Percentiles rank a stretch among this genome's conserved stretches.
These are phyloP conservation scores for Hyaena hyaena DNA, from an alignment of 2,113 vertebrate species.

Conservation along the genomic window DNA sequence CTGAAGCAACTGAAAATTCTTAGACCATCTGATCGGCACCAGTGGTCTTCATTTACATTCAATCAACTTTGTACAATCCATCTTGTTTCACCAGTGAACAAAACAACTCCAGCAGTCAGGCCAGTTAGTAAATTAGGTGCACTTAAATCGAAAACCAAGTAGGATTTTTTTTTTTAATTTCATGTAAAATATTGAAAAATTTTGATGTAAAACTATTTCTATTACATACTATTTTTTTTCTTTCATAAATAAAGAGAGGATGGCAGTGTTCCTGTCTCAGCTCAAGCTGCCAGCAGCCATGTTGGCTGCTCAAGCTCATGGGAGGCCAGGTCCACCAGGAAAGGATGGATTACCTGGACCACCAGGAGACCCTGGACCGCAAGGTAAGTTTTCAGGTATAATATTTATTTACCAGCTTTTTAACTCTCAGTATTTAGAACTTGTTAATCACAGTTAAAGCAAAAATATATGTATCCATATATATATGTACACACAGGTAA, in stretches of 20 bases:
- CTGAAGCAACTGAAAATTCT: not conserved
- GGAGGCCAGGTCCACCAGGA: constrained; percentile 93
- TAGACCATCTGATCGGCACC: not conserved
- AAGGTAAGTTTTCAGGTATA: constrained; percentile 89
- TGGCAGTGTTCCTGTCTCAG: constrained; percentile 87
- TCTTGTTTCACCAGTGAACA: not conserved
- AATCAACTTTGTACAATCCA: not conserved
- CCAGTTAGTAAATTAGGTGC: not conserved
- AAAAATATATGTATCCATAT: not conserved
- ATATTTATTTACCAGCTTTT: not conserved
- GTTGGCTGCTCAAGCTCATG: constrained; percentile 91
- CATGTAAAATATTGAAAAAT: not conserved
- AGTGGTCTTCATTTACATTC: not conserved
- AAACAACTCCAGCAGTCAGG: not conserved
- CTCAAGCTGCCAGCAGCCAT: constrained; percentile 94
- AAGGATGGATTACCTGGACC: constrained; percentile 93
- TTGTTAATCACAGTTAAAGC: constrained; percentile 73
- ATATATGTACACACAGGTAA: not conserved
- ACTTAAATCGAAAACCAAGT: not conserved
- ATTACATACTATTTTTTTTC: constrained; percentile 37
- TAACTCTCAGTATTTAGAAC: constrained; percentile 54
- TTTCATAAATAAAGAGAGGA: constrained; percentile 86
- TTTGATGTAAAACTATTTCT: not conserved
- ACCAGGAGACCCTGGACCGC: constrained; percentile 93
- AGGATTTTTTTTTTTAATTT: not conserved